Evolutionary conservation across 2,888 invertebrate species (phyloP).

Genomic region (Busseola fusca): DNA sequence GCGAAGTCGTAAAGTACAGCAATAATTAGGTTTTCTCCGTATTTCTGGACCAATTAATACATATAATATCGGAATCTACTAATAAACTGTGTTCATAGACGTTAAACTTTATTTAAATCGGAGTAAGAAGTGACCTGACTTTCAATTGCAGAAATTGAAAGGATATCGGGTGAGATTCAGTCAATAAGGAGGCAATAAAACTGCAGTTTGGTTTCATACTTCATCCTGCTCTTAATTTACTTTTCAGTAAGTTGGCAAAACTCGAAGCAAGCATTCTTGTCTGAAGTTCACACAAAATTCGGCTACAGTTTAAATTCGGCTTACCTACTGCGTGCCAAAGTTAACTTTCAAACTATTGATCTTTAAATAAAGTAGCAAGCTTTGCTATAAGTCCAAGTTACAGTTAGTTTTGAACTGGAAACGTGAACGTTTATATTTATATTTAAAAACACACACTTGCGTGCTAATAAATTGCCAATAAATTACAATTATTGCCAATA

Average conservation of each 20-base stretch:
- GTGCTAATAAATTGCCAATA: not conserved
- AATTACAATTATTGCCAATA: too few species aligned
- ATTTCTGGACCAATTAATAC: constrained; percentile 12
- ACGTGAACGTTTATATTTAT: not conserved
- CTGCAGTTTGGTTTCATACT: not conserved
- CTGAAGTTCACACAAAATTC: not conserved
- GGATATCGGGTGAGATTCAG: too few species aligned
- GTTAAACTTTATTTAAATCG: constrained; percentile 6
- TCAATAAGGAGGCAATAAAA: not conserved
- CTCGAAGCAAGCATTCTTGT: not conserved
- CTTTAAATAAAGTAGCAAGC: not conserved
- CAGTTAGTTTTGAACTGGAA: not conserved
- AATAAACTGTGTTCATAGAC: constrained; percentile 2
- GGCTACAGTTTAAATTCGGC: not conserved
- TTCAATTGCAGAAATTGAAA: not conserved
- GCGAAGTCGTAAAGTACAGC: constrained; percentile 35
- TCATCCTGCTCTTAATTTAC: too few species aligned
- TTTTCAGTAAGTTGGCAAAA: not conserved
- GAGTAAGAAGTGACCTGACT: not conserved
- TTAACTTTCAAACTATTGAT: not conserved
- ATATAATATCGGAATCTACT: not conserved
- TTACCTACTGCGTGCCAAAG: not conserved
- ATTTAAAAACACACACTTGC: too few species aligned
- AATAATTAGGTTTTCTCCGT: constrained; percentile 36
- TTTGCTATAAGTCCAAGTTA: not conserved